Evolutionary conservation across 2,888 invertebrate genomes (phyloP), one percentile per base, ranked within the genome.

Genomic region (Campoplex capitator): DNA sequence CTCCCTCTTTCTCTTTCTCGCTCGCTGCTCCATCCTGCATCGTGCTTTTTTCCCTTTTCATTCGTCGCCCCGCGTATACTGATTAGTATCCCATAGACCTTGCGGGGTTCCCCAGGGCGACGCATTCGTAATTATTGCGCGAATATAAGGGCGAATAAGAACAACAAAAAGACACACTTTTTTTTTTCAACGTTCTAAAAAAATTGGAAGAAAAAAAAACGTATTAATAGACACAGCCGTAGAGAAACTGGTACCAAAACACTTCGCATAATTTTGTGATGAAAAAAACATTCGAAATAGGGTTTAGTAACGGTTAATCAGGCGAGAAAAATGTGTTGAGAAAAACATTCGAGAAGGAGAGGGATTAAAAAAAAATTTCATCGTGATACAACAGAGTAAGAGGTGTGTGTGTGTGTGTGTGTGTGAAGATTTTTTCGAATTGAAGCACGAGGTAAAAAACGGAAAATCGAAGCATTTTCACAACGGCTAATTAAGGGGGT

Each of bases 81-180:
- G 89, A 90, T 90, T 89, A 90, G 88, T 85, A 90, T 89, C 86
- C 89, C 73, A 87, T 84, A 85, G 86, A 88, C 87, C 86, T 79
- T 67, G 35, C 58, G 48, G 62, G 56, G 51, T 42, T 84, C 88
- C 86, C 81, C 67, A 38, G 84, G 85, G 84, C 81, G 87, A 86
- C 79, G 76, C 88, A 89, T 85, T 85, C 85, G 88, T 87, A 89
- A 91, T 91, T 89, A 90, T 90, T 88, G 81, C 74, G 80, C 78
- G 87, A 74, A 85, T 82, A 85, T 82, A 85, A 89, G 85, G 71
- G 54, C 54, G 38, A 79, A 82, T 71, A 74, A 80, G 70, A 76
- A 23, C 23, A 23, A 23, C 78, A 80, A 16, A 32, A 32, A 38
- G 3, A 38, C 38, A 23, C 28, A 23, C 16, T 32, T 32, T 58